Percentiles rank a stretch among this genome's conserved stretches.
Conservation (phyloP, 2,888 invertebrate genomes). For the Prostheceraeus crozeri region DNA sequence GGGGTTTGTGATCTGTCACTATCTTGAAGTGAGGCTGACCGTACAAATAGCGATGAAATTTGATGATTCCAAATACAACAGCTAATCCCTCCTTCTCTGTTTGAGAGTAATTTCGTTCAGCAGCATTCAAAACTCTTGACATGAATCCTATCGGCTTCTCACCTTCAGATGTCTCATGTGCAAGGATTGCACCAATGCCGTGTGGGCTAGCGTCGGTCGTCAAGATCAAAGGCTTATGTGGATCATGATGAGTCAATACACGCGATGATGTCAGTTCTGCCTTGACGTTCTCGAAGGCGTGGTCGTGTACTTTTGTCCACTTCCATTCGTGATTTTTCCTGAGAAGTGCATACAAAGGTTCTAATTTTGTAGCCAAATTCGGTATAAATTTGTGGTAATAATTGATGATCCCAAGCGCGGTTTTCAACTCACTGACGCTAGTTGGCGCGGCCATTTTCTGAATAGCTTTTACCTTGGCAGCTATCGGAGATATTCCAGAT, state of each 20-base stretch:
- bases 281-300: constrained; percentile 24
- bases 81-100: constrained; percentile 15
- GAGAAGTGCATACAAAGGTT: constrained; percentile 19
- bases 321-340: not conserved
- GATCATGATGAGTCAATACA: constrained; percentile 18
- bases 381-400: constrained; percentile 27
- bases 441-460: constrained; percentile 19
- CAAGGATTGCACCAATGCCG: constrained; percentile 15
- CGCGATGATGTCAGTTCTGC: not conserved
- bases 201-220: constrained; percentile 21
- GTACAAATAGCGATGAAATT: constrained; percentile 15
- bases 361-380: constrained; percentile 6
- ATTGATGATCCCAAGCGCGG: constrained; percentile 23
- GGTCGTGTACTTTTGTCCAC: constrained; percentile 2
- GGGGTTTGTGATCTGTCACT: constrained; percentile 20
- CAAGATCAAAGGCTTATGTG: constrained; percentile 11
- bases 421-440: constrained; percentile 26
- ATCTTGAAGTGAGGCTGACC: not conserved
- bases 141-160: constrained; percentile 10
- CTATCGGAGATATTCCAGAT: constrained; percentile 20
- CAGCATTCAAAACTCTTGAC: constrained; percentile 15
- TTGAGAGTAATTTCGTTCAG: constrained; percentile 6
- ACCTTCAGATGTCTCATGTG: constrained; percentile 13
- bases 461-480: constrained; percentile 27
- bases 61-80: constrained; percentile 14